Evolutionary conservation across 1,140 invertebrate genomes (phyloP), one percentile per base, ranked within the genome.

Genomic region (Magallana ariakensis): DNA sequence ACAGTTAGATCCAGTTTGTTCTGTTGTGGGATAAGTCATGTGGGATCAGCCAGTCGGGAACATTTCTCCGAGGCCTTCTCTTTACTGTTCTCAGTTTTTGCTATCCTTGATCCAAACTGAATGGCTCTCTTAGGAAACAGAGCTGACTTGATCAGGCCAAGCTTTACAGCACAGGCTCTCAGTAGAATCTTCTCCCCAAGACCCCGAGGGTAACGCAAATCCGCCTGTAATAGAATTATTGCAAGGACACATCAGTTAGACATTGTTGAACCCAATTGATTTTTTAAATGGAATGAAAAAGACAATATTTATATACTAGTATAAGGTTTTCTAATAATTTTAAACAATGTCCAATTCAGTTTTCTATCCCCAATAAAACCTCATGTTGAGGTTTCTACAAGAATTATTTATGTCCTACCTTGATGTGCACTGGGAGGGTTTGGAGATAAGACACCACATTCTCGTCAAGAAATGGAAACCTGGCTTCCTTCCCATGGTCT

Each of bases 81-180:
- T 94, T 97, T 98, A 62, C 96, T 96, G 94, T 95, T 95, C 91
- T 96, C 96, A 55, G 95, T 85, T 89, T 99, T 98, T 5, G 98
- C 98, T 91, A 99, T 99, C 92, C 97, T 96, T 0, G 98, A 98
- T n/a, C 99, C 99, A 96, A 99, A 99, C 94, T 99, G 99, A 82
- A 99, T 97, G 16, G 98, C 99, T 94, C 98, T 94, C 95, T 99
- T 99, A 70, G 97, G 97, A 80, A 97, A 96, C 80, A 94, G 93
- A 0, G 97, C 96, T 22, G 97, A 96, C 80, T 96, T 94, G 5
- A 98, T 94, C 11, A 95, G 87, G 11, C 97, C 97, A 26, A 98
- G 93, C 91, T 92, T 87, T 89, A 95, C 95, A 0, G 98, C 98
- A 62, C 96, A 94, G n/a, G 97, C 94, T 91, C 99, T 95, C 55